Percentiles rank a stretch among this genome's conserved stretches.
Conservation (phyloP, 2,113 vertebrate species). For the Rhinolophus sinicus region DNA sequence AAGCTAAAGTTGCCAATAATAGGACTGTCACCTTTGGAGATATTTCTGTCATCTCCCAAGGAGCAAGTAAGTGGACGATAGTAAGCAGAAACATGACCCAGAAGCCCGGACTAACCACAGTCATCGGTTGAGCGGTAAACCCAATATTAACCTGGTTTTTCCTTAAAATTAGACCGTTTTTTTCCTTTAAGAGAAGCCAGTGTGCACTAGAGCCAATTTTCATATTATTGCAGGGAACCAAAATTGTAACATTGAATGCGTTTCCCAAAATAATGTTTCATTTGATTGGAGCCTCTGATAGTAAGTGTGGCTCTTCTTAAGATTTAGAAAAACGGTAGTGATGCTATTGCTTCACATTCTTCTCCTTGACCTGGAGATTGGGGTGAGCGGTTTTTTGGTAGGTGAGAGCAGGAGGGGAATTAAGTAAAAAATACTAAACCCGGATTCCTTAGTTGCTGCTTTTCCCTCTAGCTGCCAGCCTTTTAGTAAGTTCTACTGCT, state of each 20-base stretch:
- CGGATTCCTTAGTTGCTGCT: neutral
- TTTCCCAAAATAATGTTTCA: conserved; percentile 29
- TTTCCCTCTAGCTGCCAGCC: neutral
- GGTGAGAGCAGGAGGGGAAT: neutral
- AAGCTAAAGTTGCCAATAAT: conserved; percentile 18
- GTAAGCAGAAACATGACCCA: neutral
- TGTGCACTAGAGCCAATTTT: conserved; percentile 24
- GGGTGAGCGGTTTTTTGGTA: neutral
- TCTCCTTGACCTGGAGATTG: neutral
- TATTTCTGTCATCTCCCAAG: conserved; percentile 35
- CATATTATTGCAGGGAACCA: neutral
- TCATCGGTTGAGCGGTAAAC: conserved; percentile 19
- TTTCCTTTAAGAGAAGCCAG: neutral
- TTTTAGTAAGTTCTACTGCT: neutral
- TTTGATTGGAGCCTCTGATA: conserved; percentile 23
- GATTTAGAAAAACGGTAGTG: neutral
- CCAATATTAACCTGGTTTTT: conserved; percentile 8
- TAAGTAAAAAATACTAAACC: neutral
- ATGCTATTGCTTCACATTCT: neutral
- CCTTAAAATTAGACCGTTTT: conserved; percentile 4
- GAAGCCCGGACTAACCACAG: neutral
- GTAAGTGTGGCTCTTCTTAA: conserved; percentile 4
- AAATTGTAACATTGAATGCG: neutral
- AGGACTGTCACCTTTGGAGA: neutral
- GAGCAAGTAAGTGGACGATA: conserved; percentile 24